Percentiles rank a stretch among this genome's conserved stretches.
phyloP scores from a whole-genome alignment of 2,113 vertebrate genomes.

The Bombycilla garrulus region DNA sequence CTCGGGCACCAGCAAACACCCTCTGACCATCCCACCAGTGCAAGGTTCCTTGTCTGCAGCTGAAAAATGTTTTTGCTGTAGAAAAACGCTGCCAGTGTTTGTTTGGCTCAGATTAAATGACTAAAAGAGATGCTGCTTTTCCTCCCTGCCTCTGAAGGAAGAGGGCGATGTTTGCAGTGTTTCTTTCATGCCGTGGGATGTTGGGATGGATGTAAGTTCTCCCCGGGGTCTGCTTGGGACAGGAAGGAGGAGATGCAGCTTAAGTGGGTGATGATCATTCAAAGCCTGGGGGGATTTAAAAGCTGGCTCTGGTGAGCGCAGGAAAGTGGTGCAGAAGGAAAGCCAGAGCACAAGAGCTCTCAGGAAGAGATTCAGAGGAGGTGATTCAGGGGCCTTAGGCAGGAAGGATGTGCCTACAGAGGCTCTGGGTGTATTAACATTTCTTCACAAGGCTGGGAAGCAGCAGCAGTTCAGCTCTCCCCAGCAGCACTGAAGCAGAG shows the following conservation, averaged over 20 bases:
- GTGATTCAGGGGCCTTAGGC: not conserved
- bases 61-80: not conserved
- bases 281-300: not conserved
- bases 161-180: not conserved
- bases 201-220: not conserved
- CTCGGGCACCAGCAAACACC: not conserved
- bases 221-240: not conserved
- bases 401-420: accelerated
- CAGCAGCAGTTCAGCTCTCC: not conserved
- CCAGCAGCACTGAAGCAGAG: not conserved
- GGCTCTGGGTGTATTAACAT: not conserved
- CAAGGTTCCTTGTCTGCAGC: not conserved
- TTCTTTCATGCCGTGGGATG: not conserved
- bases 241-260: not conserved
- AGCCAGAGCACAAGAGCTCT: not conserved
- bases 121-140: not conserved
- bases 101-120: not conserved
- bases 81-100: not conserved
- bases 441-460: not conserved
- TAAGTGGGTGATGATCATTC: not conserved
- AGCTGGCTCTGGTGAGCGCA: not conserved
- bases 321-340: not conserved
- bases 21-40: not conserved
- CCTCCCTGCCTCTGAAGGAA: not conserved
- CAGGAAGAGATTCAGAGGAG: too few relatives aligned